phyloP scores from a whole-genome alignment of 1,140 invertebrate genomes.

The Papilio aristodemus region DNA sequence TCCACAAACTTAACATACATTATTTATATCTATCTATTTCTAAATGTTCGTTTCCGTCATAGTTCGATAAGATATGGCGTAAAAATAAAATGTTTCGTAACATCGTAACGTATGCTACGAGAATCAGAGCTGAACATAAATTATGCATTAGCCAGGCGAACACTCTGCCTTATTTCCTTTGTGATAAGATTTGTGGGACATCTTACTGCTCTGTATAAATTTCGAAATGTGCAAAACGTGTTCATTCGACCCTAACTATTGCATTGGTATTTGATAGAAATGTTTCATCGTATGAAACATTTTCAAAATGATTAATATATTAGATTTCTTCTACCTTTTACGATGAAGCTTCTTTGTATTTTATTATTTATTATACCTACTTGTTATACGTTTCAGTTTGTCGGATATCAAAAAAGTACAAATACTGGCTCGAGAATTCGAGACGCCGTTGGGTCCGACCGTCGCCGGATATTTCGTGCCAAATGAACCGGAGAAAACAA shows the following conservation, averaged over 20 bases:
- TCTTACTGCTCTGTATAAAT: slow-evolving; percentile 9
- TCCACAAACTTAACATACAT: too few species aligned
- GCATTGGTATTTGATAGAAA: background rate
- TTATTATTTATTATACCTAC: too few species aligned
- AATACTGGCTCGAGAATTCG: slow-evolving; percentile 83
- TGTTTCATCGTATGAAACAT: too few species aligned
- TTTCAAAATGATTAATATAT: background rate
- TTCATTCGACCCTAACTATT: background rate
- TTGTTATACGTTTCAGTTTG: slow-evolving; percentile 70
- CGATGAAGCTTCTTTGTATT: too few species aligned
- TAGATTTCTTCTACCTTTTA: too few species aligned
- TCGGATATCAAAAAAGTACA: slow-evolving; percentile 88
- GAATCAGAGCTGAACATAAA: slow-evolving; percentile 18
- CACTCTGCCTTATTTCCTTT: slow-evolving; percentile 11
- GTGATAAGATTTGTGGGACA: slow-evolving; percentile 20
- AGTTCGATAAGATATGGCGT: background rate
- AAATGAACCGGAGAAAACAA: slow-evolving; percentile 86
- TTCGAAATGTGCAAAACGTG: slow-evolving; percentile 14
- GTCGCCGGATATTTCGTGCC: slow-evolving; percentile 92
- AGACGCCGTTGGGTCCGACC: slow-evolving; percentile 88
- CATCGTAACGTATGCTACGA: slow-evolving; percentile 7
- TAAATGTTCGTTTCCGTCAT: too few species aligned
- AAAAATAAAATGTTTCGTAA: background rate
- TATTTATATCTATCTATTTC: too few species aligned
- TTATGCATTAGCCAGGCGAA: slow-evolving; percentile 13